Evolutionary conservation across 2,888 invertebrate species (phyloP).

Genomic region (Bembecia ichneumoniformis): DNA sequence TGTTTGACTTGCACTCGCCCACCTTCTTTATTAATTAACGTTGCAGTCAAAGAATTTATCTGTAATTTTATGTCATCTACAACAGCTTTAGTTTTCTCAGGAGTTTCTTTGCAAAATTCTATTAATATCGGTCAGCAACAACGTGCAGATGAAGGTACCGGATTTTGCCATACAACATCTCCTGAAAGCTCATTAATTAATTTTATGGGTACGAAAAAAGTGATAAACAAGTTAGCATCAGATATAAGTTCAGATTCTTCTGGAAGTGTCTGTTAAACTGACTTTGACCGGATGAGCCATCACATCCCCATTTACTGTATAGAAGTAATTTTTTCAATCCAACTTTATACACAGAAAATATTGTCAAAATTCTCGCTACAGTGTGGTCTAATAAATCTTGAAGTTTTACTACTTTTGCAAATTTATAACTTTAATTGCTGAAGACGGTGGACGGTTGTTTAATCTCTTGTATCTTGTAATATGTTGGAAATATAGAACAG

Average conservation of each 20-base stretch:
- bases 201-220: conserved; percentile 14
- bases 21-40: conserved; percentile 10
- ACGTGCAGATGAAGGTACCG: conserved; percentile 10
- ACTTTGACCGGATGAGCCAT: conserved; percentile 13
- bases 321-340: conserved; percentile 5
- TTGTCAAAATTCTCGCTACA: conserved; percentile 11
- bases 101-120: conserved; percentile 14
- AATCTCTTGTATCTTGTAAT: conserved; percentile 1
- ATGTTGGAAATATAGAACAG: too few species aligned
- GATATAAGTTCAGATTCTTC: conserved; percentile 8
- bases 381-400: conserved; percentile 14
- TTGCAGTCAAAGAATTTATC: conserved; percentile 5
- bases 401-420: conserved; percentile 2
- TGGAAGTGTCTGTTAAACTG: too few species aligned
- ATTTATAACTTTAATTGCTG: not conserved
- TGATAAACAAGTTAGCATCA: conserved; percentile 13
- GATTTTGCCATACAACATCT: conserved; percentile 14
- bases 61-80: conserved; percentile 7
- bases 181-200: conserved; percentile 10
- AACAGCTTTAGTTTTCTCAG: conserved; percentile 11
- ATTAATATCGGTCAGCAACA: conserved; percentile 11
- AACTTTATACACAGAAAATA: conserved; percentile 8
- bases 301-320: conserved; percentile 12
- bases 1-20: conserved; percentile 10
- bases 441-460: not conserved